Evolutionary conservation across 53 echinoderm and acorn worm genomes (phyloP).

Genomic region (Pentamera pediparva): DNA sequence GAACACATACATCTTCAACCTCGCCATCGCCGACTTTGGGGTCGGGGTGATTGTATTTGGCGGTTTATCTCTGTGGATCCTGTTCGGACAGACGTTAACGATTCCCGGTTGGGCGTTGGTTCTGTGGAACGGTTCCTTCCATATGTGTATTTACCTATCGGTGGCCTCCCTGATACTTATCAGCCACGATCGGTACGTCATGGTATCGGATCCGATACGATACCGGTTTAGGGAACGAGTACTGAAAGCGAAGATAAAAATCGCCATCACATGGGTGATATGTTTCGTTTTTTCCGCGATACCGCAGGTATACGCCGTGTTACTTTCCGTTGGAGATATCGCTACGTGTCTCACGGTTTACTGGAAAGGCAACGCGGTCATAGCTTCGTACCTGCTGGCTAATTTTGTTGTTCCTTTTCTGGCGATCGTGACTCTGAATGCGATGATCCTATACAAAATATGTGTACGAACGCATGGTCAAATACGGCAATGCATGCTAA

Average conservation of each 20-base stretch:
- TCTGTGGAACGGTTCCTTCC: neutral
- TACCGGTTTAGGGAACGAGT: neutral
- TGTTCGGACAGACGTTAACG: neutral
- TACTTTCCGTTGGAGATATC: neutral
- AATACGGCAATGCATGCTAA: neutral
- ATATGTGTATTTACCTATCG: constrained; percentile 4
- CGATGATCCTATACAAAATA: neutral
- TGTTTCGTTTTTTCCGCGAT: neutral
- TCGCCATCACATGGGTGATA: neutral
- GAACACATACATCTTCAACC: constrained; percentile 26
- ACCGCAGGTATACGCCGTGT: neutral
- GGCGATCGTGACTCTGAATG: neutral
- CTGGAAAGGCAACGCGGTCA: neutral
- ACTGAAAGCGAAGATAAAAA: neutral
- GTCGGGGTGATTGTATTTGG: constrained; percentile 1
- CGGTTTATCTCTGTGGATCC: neutral
- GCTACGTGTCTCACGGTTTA: neutral
- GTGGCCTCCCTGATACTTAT: constrained; percentile 8
- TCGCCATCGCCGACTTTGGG: constrained; percentile 15
- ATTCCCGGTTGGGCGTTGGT: neutral
- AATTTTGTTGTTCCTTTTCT: constrained; percentile 21
- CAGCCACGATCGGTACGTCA: constrained; percentile 22
- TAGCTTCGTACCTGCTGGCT: neutral
- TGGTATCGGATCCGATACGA: constrained; percentile 25
- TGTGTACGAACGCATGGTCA: neutral